Evolutionary conservation across 1,140 invertebrate species (phyloP).

Genomic region (Plutomurus gul): DNA sequence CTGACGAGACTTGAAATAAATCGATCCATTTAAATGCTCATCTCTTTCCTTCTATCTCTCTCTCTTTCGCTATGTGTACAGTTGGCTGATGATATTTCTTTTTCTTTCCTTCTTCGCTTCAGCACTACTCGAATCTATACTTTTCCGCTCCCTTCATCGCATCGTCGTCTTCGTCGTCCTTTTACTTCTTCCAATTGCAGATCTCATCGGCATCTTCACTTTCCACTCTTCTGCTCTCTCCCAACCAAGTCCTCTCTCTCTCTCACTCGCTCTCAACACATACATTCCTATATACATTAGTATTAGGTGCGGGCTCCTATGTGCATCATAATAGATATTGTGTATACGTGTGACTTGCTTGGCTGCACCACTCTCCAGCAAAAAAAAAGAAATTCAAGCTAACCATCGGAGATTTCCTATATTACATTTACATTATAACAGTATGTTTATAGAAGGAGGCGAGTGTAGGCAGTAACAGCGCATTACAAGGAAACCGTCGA

Average conservation of each 20-base stretch:
- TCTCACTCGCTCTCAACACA: too few relatives aligned
- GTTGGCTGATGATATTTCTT: slow-evolving; percentile 38
- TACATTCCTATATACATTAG: too few relatives aligned
- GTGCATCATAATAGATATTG: too few relatives aligned
- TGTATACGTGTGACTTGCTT: not conserved
- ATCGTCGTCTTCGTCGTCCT: not conserved
- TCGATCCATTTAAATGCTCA: slow-evolving; percentile 52
- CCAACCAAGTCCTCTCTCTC: not conserved
- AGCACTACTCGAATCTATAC: not conserved
- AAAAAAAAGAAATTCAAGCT: not conserved
- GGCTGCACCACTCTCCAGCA: not conserved
- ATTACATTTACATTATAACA: not conserved
- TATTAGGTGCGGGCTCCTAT: too few relatives aligned
- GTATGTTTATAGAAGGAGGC: not conserved
- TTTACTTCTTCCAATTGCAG: not conserved
- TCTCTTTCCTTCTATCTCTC: slow-evolving; percentile 37
- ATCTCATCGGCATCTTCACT: slow-evolving; percentile 2
- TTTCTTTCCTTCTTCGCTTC: not conserved
- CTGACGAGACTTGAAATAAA: slow-evolving; percentile 42
- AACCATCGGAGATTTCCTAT: not conserved
- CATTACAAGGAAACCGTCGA: not conserved
- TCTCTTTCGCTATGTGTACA: slow-evolving; percentile 12
- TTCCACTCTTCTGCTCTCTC: not conserved
- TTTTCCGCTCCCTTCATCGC: not conserved
- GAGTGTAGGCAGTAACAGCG: not conserved